phyloP scores from a whole-genome alignment of 2,888 invertebrate genomes.

The Spodoptera exigua region DNA sequence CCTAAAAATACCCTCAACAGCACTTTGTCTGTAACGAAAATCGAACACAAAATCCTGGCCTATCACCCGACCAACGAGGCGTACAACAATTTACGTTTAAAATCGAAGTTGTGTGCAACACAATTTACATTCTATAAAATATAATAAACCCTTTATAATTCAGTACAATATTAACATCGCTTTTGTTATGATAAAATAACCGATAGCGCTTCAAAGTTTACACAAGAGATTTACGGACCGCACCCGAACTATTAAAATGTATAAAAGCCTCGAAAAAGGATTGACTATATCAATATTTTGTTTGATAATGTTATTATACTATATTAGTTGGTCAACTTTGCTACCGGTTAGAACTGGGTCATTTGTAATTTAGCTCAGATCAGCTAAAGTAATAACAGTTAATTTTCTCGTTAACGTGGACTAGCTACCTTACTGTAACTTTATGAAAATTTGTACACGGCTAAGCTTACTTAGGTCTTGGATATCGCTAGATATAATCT shows the following conservation, averaged over 20 bases:
- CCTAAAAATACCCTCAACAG: no score
- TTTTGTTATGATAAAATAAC: conserved; percentile 27
- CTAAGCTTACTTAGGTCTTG: conserved; percentile 14
- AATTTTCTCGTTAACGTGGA: conserved; percentile 34
- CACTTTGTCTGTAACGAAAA: no score
- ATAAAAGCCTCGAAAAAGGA: not conserved
- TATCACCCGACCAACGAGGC: no score
- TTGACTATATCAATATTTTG: conserved; percentile 8
- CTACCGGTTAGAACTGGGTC: conserved; percentile 18
- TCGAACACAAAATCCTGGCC: no score
- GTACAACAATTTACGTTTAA: no score
- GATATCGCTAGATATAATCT: conserved; percentile 16
- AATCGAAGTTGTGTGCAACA: no score
- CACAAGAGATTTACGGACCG: conserved; percentile 5
- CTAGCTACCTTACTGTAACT: not conserved
- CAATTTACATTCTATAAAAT: not conserved
- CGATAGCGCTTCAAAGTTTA: conserved; percentile 11
- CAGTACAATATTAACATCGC: conserved; percentile 10
- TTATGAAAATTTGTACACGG: conserved; percentile 19
- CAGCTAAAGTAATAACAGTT: conserved; percentile 23
- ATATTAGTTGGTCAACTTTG: not conserved
- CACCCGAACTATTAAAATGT: conserved; percentile 2
- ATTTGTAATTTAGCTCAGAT: conserved; percentile 33
- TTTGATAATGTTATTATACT: conserved; percentile 13
- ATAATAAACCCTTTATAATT: conserved; percentile 10